These are phyloP conservation scores for Oophaga pumilio DNA, from an alignment of 2,113 vertebrate species.

Conservation along the genomic window DNA sequence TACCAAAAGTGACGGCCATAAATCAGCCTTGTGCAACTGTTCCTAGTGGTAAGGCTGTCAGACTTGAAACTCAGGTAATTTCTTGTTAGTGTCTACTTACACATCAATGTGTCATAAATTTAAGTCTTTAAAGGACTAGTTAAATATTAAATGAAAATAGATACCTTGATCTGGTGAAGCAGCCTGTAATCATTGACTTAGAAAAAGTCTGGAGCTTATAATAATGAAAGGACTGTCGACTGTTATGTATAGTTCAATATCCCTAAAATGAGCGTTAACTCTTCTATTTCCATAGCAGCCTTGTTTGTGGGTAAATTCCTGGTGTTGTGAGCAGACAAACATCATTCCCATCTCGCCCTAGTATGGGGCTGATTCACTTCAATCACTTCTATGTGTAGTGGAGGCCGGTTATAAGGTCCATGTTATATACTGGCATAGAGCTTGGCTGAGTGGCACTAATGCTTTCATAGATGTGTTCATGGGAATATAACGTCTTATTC, in stretches of 20 bases:
- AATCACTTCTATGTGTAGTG: no score
- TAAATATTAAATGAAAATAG: slow-evolving; percentile 38
- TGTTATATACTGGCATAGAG: no score
- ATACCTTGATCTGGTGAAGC: slow-evolving; percentile 1
- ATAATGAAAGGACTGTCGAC: neutral
- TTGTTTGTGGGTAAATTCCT: neutral
- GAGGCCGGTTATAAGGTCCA: no score
- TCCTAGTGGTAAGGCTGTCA: neutral
- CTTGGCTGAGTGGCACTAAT: neutral
- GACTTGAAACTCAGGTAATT: slow-evolving; percentile 26
- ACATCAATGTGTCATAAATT: slow-evolving; percentile 36
- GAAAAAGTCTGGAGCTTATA: neutral
- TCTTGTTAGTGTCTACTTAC: neutral
- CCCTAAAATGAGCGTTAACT: neutral
- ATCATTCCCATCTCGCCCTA: no score
- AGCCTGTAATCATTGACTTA: slow-evolving; percentile 19
- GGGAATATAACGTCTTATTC: no score
- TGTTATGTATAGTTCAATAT: neutral
- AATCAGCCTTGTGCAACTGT: neutral
- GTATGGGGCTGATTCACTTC: no score
- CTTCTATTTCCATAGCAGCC: neutral
- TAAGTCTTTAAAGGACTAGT: slow-evolving; percentile 27
- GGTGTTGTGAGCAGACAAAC: neutral
- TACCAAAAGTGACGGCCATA: neutral
- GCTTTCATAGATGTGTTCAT: neutral